phyloP scores from a whole-genome alignment of 2,113 vertebrate genomes.

The Cacatua alba region DNA sequence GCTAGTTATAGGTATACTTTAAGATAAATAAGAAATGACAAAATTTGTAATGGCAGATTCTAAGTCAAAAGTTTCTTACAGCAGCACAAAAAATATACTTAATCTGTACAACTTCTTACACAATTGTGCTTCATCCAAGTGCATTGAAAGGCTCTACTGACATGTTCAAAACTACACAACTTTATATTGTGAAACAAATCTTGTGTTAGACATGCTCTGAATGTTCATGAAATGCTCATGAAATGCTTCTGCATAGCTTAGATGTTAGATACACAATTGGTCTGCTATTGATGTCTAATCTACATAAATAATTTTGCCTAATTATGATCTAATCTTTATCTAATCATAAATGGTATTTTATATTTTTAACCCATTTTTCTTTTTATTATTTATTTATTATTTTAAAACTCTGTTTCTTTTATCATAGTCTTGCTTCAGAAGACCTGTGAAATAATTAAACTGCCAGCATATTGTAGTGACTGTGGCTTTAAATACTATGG shows the following conservation, averaged over 20 bases:
- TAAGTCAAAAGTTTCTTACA: not conserved
- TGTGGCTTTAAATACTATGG: not conserved
- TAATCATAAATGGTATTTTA: not conserved
- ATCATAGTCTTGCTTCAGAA: not conserved
- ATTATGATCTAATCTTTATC: constrained; percentile 1
- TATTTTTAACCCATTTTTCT: not conserved
- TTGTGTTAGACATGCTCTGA: constrained; percentile 13
- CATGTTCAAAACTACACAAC: not conserved
- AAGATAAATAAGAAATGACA: no score
- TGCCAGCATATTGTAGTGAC: not conserved
- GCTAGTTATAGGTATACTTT: no score
- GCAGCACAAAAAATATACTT: not conserved
- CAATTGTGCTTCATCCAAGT: not conserved
- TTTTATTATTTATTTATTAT: not conserved
- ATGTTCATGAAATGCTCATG: not conserved
- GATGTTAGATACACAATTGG: not conserved
- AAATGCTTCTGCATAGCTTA: not conserved
- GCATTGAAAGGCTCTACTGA: not conserved
- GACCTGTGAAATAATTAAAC: not conserved
- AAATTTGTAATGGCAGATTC: no score
- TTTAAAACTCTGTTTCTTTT: not conserved
- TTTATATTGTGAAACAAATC: constrained; percentile 42
- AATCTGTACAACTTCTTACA: not conserved
- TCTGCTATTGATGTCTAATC: constrained; percentile 24
- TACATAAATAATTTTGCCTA: not conserved